These are phyloP conservation scores for Cephalopholis sonnerati DNA, from an alignment of 2,113 vertebrate species.

Conservation along the genomic window DNA sequence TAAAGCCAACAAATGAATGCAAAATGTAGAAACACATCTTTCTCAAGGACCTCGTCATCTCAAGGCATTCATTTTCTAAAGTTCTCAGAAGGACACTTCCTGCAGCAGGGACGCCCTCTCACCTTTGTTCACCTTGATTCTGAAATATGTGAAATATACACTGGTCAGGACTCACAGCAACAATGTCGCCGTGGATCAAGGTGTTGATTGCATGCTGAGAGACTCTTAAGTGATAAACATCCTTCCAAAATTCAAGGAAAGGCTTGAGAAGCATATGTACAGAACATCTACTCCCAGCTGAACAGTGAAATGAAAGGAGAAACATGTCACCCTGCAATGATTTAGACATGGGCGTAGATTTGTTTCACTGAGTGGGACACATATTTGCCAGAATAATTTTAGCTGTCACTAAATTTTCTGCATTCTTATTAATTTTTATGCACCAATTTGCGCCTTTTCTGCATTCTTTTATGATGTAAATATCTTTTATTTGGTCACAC, in stretches of 20 bases:
- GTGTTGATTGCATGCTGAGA: constrained; percentile 5
- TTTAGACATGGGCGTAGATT: background rate
- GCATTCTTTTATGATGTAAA: too few species aligned
- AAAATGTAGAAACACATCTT: constrained; percentile 4
- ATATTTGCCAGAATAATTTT: too few species aligned
- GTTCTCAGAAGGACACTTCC: constrained; percentile 14
- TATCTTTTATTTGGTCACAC: too few species aligned
- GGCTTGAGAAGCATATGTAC: background rate
- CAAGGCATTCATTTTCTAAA: constrained; percentile 1
- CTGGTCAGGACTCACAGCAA: background rate
- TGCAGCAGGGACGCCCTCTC: background rate
- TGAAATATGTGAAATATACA: constrained; percentile 24
- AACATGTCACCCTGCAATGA: background rate
- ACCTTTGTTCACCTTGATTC: constrained; percentile 29
- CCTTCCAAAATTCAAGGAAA: constrained; percentile 1
- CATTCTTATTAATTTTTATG: too few species aligned
- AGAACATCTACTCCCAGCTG: background rate
- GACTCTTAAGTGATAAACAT: background rate
- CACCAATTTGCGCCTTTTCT: too few species aligned
- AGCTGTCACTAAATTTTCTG: too few species aligned
- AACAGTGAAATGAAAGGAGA: background rate
- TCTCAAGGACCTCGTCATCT: constrained; percentile 14
- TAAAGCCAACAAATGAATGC: background rate
- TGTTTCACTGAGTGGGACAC: too few species aligned
- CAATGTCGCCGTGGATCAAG: background rate